phyloP scores from a whole-genome alignment of 1,140 invertebrate species.

The Pristionchus pacificus region DNA sequence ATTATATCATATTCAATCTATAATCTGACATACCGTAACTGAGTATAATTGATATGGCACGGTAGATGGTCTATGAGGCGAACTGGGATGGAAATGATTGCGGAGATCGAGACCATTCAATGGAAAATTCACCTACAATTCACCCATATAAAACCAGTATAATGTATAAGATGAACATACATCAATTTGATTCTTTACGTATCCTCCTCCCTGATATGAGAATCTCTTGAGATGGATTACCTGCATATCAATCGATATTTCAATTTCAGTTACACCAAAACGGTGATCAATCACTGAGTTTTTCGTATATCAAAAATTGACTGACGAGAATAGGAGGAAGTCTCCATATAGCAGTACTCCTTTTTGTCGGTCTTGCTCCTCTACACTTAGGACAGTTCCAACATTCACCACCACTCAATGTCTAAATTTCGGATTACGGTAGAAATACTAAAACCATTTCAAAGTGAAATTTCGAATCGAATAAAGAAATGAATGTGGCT shows the following conservation, averaged over 20 bases:
- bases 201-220: neutral
- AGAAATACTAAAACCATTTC: too few species aligned
- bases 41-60: slow-evolving; percentile 6
- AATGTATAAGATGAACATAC: neutral
- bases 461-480: too few species aligned
- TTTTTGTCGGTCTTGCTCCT: neutral
- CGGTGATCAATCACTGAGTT: too few species aligned
- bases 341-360: slow-evolving; percentile 69
- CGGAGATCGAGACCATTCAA: slow-evolving; percentile 1
- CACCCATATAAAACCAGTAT: neutral
- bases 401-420: neutral
- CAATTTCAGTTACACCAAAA: neutral
- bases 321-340: slow-evolving; percentile 78
- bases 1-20: neutral
- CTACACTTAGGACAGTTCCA: slow-evolving; percentile 10
- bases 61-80: neutral
- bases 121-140: slow-evolving; percentile 1
- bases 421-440: too few species aligned
- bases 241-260: slow-evolving; percentile 10
- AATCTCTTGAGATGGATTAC: slow-evolving; percentile 16
- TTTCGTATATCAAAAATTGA: too few species aligned
- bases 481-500: too few species aligned
- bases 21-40: slow-evolving; percentile 11
- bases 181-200: slow-evolving; percentile 17
- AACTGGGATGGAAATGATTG: slow-evolving; percentile 7